Conservation (phyloP, 2,888 invertebrate genomes). For the Parnassius glacialis region DNA sequence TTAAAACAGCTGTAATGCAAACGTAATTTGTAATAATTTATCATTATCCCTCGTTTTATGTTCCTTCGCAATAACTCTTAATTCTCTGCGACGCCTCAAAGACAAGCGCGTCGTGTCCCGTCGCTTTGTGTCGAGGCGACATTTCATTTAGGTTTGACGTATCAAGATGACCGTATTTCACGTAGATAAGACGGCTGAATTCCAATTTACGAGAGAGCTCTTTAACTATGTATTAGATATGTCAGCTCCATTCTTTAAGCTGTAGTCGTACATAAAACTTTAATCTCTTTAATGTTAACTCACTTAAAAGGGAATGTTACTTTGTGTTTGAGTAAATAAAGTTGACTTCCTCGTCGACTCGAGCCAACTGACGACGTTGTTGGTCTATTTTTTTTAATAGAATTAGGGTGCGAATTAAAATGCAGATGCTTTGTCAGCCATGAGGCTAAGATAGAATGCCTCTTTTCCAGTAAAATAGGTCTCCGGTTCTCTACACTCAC, state of each 20-base stretch:
- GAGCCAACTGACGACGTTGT: no score
- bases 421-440: no score
- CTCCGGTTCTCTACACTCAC: no score
- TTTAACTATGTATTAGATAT: conserved; percentile 13
- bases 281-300: no score
- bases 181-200: conserved; percentile 8
- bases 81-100: conserved; percentile 11
- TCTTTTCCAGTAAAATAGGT: no score
- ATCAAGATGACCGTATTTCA: conserved; percentile 11
- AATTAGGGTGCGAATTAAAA: no score
- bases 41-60: not conserved
- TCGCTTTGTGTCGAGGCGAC: conserved; percentile 6
- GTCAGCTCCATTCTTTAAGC: conserved; percentile 2
- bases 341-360: no score
- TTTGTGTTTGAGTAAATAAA: not conserved
- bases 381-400: no score
- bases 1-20: not conserved
- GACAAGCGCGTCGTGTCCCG: conserved; percentile 10
- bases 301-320: not conserved
- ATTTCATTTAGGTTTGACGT: conserved; percentile 19
- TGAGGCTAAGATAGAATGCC: no score
- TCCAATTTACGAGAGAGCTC: conserved; percentile 19
- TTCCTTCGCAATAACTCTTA: conserved; percentile 7
- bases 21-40: not conserved
- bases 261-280: no score